These are phyloP conservation scores for Cossypha heuglini DNA, from an alignment of 2,797 vertebrate species.

Conservation along the genomic window DNA sequence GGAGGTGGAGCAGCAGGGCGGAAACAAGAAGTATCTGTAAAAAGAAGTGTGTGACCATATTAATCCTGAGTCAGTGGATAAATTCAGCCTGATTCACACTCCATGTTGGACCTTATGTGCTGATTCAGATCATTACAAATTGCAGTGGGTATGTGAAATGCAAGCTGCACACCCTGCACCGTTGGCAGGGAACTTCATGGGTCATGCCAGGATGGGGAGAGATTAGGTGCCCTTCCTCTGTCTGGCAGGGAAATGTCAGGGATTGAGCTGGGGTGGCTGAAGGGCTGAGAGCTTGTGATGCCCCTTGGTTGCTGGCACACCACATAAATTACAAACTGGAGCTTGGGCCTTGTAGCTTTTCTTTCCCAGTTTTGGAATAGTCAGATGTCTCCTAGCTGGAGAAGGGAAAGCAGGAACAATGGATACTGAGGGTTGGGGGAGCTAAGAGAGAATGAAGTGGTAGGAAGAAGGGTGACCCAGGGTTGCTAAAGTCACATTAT, in stretches of 20 bases:
- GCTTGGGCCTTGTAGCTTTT: background rate
- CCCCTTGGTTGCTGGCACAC: background rate
- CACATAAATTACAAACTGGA: background rate
- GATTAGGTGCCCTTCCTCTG: background rate
- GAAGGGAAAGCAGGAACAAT: background rate
- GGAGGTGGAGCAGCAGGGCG: background rate
- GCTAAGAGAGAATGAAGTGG: background rate
- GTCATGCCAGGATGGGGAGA: background rate
- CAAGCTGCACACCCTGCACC: background rate
- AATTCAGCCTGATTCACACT: background rate
- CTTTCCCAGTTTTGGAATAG: background rate
- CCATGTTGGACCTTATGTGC: background rate
- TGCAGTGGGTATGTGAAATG: background rate
- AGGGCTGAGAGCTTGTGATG: background rate
- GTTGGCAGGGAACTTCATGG: background rate
- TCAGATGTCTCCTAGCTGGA: background rate
- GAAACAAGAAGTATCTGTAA: background rate
- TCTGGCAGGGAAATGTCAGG: fast-evolving
- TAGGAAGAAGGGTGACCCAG: background rate
- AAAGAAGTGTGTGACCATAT: background rate
- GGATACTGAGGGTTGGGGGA: background rate
- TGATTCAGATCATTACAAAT: background rate
- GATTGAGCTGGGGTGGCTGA: background rate
- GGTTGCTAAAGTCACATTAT: background rate
- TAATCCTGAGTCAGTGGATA: background rate